Evolutionary conservation across 2,888 invertebrate genomes (phyloP), one percentile per base, ranked within the genome.

Genomic region (Melieria omissa): DNA sequence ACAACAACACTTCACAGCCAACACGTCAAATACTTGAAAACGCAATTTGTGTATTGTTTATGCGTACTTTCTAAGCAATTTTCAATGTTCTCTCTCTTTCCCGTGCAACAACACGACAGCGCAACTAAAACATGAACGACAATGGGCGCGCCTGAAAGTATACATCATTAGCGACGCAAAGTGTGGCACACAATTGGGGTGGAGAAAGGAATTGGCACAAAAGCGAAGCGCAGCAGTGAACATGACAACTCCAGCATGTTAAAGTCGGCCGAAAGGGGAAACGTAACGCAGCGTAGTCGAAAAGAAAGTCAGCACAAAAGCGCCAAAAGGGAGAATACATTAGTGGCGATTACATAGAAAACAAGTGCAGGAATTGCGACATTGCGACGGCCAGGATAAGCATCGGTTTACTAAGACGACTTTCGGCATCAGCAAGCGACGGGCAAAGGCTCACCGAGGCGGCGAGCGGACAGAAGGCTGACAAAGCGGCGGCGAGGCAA

Each of bases 1-100:
- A 47, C 73, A 76, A 67, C 49, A 44, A 62, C 65, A 64, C 65
- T 65, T 54, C 46, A 65, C 70, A 73, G 63, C 67, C 52, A 52
- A 29, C 29, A 29, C 57, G 65, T 54, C 63, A 69, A 66, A 8
- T 10, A 61, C 42, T 44, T 16, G 42, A 8, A 61, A 5, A 41
- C 29, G 6, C 41, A 8, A 6, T 60, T 41, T 41, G 60, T 60
- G 16, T 10, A 1, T 29, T 29, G 29, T 29, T 29, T 29, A 29
- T 29, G 29, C 29, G 29, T 29, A 29, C 29, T 29, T 29, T 29
- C 29, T 29, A 29, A 29, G 29, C 29, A 29, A 60, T 7, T 61
- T 67, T 47, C 52, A 60, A 16, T 44, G 14, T 52, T 47, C 61
- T 60, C 0, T 60, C 42, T 60, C 45, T 41, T 47, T 58, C 61